Base-by-base conservation (phyloP, 2,113 vertebrate genomes). In the Platysteira castanea region DNA sequence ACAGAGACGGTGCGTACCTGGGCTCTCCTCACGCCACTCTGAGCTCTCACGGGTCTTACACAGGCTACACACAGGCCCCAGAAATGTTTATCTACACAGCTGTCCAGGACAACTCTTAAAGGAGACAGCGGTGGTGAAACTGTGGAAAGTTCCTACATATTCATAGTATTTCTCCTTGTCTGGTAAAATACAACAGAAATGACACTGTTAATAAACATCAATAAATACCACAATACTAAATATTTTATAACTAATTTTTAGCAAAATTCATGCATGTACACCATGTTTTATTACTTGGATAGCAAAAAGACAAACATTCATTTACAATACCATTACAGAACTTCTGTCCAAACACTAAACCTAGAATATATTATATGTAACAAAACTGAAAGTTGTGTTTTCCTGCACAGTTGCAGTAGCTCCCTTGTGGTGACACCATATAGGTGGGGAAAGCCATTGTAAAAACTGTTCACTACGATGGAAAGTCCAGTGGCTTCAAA, bases 1-100 rank as follows among this genome's bases (percentile, higher is more conserved):
- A 99, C 97, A 98, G 99, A 96, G 99, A 99, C 4, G 99, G 99
- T 99, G 90, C 96, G 98, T 97, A 23, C 41, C 14, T 9, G 5
- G 28, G 15, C 70, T 30, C 18, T 53, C 8, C 4, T 28, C 19
- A 5, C 56, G 6, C 60, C 56, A 3, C 27, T 5, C 27, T 8
- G 3, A 47, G 65, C 49, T 50, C 50, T 9, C 23, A 0, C 3
- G 0, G 10, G 5, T 1, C 0, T 44, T 9, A 28, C 39, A 39
- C 39, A 11, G 39, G 39, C 39, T 39, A 39, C n/a, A n/a, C n/a
- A 2, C 37, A 57, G 67, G 16, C 52, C 67, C 2, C 1, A 8
- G 4, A 12, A 20, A 27, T 16, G 2, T 7, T 26, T 3, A 8
- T 4, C 33, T 4, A 13, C 17, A 4, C 67, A 54, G 1, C 35